Conservation (phyloP, 2,113 vertebrate genomes). For the Xerus inauris region DNA sequence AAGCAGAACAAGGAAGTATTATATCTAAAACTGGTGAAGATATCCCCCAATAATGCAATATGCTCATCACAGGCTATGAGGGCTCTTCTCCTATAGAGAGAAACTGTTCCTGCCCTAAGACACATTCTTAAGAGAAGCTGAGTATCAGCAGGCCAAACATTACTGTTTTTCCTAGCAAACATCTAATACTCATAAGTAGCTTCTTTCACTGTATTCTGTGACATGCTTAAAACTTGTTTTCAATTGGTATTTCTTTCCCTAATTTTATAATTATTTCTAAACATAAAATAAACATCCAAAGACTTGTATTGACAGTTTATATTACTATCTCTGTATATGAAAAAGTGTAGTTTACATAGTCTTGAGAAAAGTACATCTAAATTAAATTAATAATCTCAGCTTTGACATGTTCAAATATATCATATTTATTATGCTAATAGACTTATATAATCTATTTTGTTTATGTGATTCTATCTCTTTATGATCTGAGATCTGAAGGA, state of each 20-base stretch:
- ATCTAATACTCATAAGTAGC: neutral
- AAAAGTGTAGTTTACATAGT: neutral
- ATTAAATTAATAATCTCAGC: neutral
- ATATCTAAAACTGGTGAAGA: neutral
- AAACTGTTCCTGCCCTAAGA: neutral
- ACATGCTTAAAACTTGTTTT: neutral
- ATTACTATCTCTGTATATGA: neutral
- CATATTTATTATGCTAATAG: neutral
- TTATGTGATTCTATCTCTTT: neutral
- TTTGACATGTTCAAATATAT: neutral
- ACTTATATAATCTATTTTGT: neutral
- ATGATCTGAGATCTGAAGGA: neutral
- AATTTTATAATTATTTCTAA: neutral
- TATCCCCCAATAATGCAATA: neutral
- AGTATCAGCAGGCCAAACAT: neutral
- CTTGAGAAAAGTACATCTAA: neutral
- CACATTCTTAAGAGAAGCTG: accelerated
- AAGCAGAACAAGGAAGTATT: neutral
- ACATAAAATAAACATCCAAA: neutral
- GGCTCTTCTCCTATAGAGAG: neutral
- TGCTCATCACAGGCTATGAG: neutral
- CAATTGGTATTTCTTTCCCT: neutral
- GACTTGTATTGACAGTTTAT: neutral
- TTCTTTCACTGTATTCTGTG: neutral
- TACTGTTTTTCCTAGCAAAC: neutral